Evolutionary conservation across 2,797 vertebrate genomes (phyloP), one percentile per base, ranked within the genome.

Genomic region (Sebastes variabilis): DNA sequence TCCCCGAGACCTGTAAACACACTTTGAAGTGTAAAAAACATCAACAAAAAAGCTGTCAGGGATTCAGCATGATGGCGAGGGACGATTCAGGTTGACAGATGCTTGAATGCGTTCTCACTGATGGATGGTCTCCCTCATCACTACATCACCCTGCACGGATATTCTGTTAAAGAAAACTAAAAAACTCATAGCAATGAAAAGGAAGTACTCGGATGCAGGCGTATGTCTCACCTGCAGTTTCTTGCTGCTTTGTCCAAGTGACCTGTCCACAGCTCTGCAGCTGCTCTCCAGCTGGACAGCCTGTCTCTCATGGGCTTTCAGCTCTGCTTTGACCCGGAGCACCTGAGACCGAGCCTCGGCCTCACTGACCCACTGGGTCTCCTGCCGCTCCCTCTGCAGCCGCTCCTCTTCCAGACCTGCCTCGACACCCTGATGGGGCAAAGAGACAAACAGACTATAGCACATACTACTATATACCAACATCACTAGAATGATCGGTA

Each of bases 301-400:
- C 80, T 99, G 98, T 84, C 98, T 97, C 75, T 97, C 96, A 85
- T 99, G 98, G 56, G 96, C 77, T 84, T 99, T 97, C 18, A 99
- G 94, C 78, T 99, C 98, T 0, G 96, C 95, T 68, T 95, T 97
- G 82, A 97, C 96, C 74, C 97, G 96, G 36, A 97, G 96, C 0
- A 98, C 96, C 89, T 98, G 97, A 58, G 96, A 95, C 78, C 97
- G 96, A 42, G 98, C 96, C 74, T 98, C 97, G 22, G 97, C 98
- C 86, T 99, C 98, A 1, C 96, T 97, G 75, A 98, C 96, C 72
- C 97, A 97, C 69, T 98, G 97, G 0, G 96, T 96, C 91, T 98
- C 97, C 75, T 97, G 97, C 20, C 96, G 96, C 87, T 98, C 97
- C 81, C 95, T 93, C 67, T 97, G 97, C 76, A 98, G 72, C 49